Base-by-base conservation (phyloP, 2,113 vertebrate species). In the Cyprinus carpio region DNA sequence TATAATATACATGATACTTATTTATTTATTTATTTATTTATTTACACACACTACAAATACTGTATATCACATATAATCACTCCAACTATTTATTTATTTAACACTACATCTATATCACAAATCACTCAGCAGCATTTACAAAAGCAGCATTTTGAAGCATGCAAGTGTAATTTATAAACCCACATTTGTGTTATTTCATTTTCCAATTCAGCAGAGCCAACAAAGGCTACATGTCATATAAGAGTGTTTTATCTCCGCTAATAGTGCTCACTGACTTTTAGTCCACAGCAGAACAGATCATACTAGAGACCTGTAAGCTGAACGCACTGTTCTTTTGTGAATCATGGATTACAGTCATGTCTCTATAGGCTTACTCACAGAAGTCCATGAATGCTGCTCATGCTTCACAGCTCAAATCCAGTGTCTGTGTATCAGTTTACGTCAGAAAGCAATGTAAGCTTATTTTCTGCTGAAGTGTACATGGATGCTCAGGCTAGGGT, bases 391-490 rank as follows among this genome's bases (percentile, higher is more conserved):
- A 69, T 46, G 43, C 87, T 43, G 40, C 87, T 87, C 43, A 87
- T 86, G 78, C 75, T 87, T 84, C 78, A 71, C 64, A 62, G 51
- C 54, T 82, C 83, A 86, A 86, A 76, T 82, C 86, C 64, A 79
- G 82, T 54, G 56, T 81, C n/a, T 75, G 25, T 75, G 86, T 81
- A 79, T 84, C 43, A 81, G 71, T 67, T 54, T 75, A 84, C 15
- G 31, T 65, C 58, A 69, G 34, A 27, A 84, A 84, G 69, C 58
- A 81, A 31, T 34, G 77, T 76, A 86, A 81, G 84, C 86, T 89
- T 81, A 86, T 87, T 87, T 89, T 89, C 72, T 87, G 75, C 74
- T 82, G 49, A 67, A 79, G 82, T 86, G 75, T 85, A 74, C 69
- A 81, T 74, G 58, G 74, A 76, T 72, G 40, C 82, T 83, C 58